Base-by-base conservation (phyloP, 2,113 vertebrate species). In the Phalacrocorax aristotelis region DNA sequence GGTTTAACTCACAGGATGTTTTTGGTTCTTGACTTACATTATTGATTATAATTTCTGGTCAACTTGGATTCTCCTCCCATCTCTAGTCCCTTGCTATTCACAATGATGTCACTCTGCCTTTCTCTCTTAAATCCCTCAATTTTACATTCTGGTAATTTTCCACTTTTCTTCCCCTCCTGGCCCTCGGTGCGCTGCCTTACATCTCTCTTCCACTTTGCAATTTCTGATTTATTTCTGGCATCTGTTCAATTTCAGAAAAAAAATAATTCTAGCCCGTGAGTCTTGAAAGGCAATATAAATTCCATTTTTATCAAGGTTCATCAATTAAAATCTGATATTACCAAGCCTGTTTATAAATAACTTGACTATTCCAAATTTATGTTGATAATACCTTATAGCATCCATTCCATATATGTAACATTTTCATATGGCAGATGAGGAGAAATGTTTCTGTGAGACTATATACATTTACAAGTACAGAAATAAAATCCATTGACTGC, bases 211-310 rank as follows among this genome's bases (percentile, higher is more conserved):
- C 77, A 64, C 87, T 94, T 94, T 48, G 23, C 74, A 93, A 82
- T 95, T 92, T 91, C 64, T 94, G 93, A 91, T 96, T 89, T 96
- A 91, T 93, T 96, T 87, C 89, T 94, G 96, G 87, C 94, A 76
- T 66, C 69, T 71, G 46, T 82, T 91, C 69, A 89, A n/a, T 60
- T 95, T 84, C 55, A 75, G 86, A 2, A 87, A 64, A 81, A 58
- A 61, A 5, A 26, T 5, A 68, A 36, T 60, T 72, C 32, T 51
- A 80, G 34, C 32, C 71, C 22, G 0, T 80, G 48, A 87, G 18
- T 79, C 69, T 81, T 68, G 52, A 66, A 91, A 89, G 69, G 44
- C 86, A 87, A 55, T 60, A 91, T 48, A 78, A 89, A 89, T 89
- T 94, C 83, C 55, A 64, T 93, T 95, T 96, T 91, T 81, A 87